These are phyloP conservation scores for Orcinus orca DNA, from an alignment of 2,113 vertebrate genomes.

Conservation along the genomic window DNA sequence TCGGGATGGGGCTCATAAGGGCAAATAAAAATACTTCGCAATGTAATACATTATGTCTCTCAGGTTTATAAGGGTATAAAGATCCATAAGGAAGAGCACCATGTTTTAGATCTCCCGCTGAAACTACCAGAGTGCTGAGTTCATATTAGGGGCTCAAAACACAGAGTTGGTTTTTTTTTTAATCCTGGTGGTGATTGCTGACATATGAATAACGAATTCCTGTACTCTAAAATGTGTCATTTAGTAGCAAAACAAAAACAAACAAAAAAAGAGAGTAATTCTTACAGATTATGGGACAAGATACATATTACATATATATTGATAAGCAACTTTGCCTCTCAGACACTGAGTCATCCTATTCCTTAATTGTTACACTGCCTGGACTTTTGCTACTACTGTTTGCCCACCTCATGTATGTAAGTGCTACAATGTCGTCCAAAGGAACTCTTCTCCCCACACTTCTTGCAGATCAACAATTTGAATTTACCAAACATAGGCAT, in stretches of 20 bases:
- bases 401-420: background rate
- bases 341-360: background rate
- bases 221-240: background rate
- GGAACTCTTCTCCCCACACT: background rate
- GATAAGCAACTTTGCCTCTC: background rate
- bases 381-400: background rate
- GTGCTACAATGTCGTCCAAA: background rate
- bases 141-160: background rate
- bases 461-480: background rate
- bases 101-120: background rate
- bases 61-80: background rate
- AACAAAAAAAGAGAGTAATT: background rate
- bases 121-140: background rate
- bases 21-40: background rate
- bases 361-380: background rate
- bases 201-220: background rate
- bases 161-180: background rate
- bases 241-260: background rate
- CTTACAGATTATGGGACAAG: background rate
- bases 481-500: background rate
- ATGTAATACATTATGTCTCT: background rate
- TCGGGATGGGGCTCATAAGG: background rate
- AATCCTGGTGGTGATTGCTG: background rate
- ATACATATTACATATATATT: background rate
- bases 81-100: background rate